Evolutionary conservation across 2,888 invertebrate species (phyloP).

Genomic region (Adineta ricciae): DNA sequence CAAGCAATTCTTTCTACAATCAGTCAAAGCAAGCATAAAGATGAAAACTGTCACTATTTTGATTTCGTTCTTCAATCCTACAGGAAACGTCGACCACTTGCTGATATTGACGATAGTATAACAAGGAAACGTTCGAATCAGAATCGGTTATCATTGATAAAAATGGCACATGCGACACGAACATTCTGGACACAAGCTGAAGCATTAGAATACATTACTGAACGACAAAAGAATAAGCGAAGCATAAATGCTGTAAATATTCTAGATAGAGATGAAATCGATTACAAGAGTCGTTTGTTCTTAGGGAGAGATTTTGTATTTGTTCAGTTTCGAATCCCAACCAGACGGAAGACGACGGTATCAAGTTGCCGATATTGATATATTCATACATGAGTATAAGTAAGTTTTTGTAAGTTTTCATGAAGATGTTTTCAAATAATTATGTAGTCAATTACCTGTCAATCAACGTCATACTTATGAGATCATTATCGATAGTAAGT

Average conservation of each 20-base stretch:
- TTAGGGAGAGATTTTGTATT: constrained; percentile 19
- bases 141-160: background rate
- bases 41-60: background rate
- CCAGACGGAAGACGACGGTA: background rate
- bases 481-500: background rate
- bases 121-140: background rate
- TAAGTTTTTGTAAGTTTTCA: background rate
- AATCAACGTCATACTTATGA: background rate
- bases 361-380: background rate
- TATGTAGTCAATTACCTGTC: background rate
- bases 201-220: background rate
- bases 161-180: background rate
- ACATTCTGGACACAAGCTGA: background rate
- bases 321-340: background rate
- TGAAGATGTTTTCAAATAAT: background rate
- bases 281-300: background rate
- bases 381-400: constrained; percentile 12
- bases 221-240: background rate
- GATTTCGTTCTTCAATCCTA: background rate
- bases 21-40: background rate
- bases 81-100: background rate
- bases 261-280: too few species aligned
- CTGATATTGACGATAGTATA: background rate
- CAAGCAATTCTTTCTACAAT: background rate
- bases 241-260: background rate